Percentiles rank a stretch among this genome's conserved stretches.
Evolutionary conservation across 2,888 invertebrate genomes (phyloP).

Genomic region (Xiphydria camelus): DNA sequence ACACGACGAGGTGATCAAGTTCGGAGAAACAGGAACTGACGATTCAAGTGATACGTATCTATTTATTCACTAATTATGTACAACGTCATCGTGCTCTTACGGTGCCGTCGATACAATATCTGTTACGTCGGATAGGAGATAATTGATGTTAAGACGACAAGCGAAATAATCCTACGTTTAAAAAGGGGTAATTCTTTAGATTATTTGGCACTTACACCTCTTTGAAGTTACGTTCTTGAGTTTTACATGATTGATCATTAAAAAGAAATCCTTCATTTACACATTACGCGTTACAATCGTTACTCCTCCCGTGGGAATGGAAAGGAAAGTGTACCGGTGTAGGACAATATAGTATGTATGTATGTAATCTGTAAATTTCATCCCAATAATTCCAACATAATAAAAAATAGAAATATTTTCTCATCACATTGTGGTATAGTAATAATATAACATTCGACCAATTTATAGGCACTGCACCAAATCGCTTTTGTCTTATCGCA

Average conservation of each 20-base stretch:
- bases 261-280: no score
- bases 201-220: constrained; percentile 21
- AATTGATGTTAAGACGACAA: constrained; percentile 17
- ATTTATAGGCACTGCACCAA: constrained; percentile 42
- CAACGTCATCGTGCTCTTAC: constrained; percentile 38
- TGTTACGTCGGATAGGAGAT: constrained; percentile 27
- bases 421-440: constrained; percentile 33
- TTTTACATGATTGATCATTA: no score
- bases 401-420: constrained; percentile 24
- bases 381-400: constrained; percentile 17
- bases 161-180: constrained; percentile 21
- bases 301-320: no score
- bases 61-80: constrained; percentile 38
- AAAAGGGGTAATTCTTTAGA: constrained; percentile 19
- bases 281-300: no score
- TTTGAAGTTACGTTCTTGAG: constrained; percentile 15
- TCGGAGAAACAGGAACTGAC: no score
- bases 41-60: no score
- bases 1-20: no score
- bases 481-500: constrained; percentile 40
- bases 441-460: constrained; percentile 24
- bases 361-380: no score
- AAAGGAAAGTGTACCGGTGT: no score
- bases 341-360: no score
- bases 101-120: constrained; percentile 31